Conservation (phyloP, 92 coral and sea anemone genomes). For the Hydrozoanthus gracilis region DNA sequence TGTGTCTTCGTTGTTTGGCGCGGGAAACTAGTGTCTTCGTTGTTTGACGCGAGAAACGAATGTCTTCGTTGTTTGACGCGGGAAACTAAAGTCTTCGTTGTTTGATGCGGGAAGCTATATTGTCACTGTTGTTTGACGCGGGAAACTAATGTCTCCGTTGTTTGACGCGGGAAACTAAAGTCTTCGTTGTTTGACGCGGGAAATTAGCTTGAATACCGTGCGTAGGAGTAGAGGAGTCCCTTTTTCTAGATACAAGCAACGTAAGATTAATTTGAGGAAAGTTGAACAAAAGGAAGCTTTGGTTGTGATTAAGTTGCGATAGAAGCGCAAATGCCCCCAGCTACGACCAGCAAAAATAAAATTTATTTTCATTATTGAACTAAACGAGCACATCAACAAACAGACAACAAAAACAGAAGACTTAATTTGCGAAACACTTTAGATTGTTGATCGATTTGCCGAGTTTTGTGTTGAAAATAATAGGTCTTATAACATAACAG, state of each 20-base stretch:
- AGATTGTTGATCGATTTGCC: no score
- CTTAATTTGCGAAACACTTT: not conserved
- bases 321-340: constrained; percentile 24
- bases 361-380: not conserved
- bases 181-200: not conserved
- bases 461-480: no score
- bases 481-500: no score
- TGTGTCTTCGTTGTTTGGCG: no score
- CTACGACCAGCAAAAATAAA: constrained; percentile 1
- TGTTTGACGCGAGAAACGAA: not conserved
- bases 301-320: constrained; percentile 20
- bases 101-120: no score
- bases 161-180: not conserved
- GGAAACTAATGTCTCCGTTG: not conserved
- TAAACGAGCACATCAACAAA: not conserved
- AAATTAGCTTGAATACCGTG: not conserved
- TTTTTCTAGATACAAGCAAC: not conserved
- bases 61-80: not conserved
- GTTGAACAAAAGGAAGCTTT: not conserved
- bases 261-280: constrained; percentile 10
- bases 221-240: not conserved
- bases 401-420: not conserved
- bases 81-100: not conserved
- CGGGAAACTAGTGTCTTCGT: no score
- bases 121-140: no score